Conservation (phyloP, 37 sponge, comb jelly and placozoan genomes). For the Bolinopsis microptera region DNA sequence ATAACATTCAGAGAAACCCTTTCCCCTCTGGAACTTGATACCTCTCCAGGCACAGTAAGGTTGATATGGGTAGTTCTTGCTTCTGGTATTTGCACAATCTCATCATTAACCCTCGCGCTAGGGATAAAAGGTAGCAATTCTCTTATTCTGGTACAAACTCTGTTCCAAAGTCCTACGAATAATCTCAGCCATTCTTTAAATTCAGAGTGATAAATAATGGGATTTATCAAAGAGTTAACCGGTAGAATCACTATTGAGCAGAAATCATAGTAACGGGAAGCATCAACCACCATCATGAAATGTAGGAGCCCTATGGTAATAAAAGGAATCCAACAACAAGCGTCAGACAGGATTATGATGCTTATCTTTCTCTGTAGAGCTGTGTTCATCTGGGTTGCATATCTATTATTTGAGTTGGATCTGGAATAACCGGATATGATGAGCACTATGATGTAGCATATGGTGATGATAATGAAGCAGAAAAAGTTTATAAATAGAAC, state of each 20-base stretch:
- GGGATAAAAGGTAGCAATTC: no score
- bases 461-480: conserved; percentile 3
- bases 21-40: not conserved
- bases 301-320: not conserved
- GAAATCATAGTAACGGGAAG: not conserved
- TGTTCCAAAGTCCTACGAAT: not conserved
- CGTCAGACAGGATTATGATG: not conserved
- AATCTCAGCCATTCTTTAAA: not conserved
- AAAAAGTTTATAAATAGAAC: not conserved
- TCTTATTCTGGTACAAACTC: no score
- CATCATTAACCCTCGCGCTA: not conserved
- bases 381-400: not conserved
- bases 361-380: not conserved
- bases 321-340: not conserved
- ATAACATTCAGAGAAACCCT: not conserved
- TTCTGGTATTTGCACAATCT: not conserved
- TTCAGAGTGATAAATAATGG: not conserved
- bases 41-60: not conserved
- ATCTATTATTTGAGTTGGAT: not conserved
- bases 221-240: conserved; percentile 27
- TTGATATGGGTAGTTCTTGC: not conserved
- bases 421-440: not conserved
- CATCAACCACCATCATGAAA: not conserved
- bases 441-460: not conserved
- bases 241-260: not conserved